Evolutionary conservation across 2,113 vertebrate species (phyloP).

Genomic region (Micromys minutus): DNA sequence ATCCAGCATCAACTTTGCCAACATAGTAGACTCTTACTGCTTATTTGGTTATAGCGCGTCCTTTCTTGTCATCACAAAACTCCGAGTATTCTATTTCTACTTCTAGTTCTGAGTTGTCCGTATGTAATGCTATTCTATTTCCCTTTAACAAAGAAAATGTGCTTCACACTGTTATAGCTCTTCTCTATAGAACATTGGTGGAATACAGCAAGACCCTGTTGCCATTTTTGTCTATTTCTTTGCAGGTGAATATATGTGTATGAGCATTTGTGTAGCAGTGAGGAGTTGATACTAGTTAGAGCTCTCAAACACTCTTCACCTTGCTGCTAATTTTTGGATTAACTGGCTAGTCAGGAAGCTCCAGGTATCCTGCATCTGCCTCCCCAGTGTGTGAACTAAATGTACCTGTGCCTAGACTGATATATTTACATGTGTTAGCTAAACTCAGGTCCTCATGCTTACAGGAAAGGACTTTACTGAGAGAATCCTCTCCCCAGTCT

Average conservation of each 20-base stretch:
- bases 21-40: not conserved
- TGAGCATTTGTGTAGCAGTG: not conserved
- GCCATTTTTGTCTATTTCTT: not conserved
- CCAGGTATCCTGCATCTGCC: not conserved
- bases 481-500: too few relatives aligned
- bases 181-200: not conserved
- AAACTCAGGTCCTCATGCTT: not conserved
- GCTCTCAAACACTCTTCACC: not conserved
- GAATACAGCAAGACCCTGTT: not conserved
- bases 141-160: not conserved
- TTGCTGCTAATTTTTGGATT: not conserved
- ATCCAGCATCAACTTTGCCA: not conserved
- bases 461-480: not conserved
- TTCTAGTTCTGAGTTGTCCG: constrained; percentile 7
- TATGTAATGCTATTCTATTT: not conserved
- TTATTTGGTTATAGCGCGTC: not conserved
- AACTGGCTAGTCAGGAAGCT: not conserved
- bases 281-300: not conserved
- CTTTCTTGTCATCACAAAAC: not conserved
- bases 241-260: not conserved
- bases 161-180: not conserved
- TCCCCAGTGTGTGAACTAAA: not conserved
- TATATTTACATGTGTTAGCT: not conserved
- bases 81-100: constrained; percentile 18
- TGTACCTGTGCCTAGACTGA: not conserved